Conservation (phyloP, 2,797 vertebrate genomes). For the Rhynchotus rufescens region DNA sequence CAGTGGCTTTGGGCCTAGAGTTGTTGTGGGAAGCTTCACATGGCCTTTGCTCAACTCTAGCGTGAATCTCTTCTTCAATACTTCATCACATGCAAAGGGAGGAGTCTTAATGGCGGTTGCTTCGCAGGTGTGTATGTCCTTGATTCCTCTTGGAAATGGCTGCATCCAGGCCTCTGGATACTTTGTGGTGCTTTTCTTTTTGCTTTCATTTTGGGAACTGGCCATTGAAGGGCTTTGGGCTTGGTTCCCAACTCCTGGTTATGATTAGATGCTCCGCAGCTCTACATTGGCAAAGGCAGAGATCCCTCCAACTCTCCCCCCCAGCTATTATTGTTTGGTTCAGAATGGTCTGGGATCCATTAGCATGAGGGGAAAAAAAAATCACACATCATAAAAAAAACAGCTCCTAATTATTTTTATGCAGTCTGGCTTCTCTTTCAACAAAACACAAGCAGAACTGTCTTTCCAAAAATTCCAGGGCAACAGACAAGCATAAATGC, state of each 20-base stretch:
- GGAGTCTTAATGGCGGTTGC: not conserved
- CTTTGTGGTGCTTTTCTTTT: not conserved
- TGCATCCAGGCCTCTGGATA: not conserved
- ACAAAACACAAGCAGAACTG: conserved; percentile 16
- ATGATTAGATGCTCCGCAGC: conserved; percentile 48
- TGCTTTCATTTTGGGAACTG: not conserved
- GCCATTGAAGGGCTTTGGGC: conserved; percentile 2
- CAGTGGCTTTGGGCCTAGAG: not conserved
- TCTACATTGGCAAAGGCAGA: conserved; percentile 5
- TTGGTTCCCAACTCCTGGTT: conserved; percentile 48
- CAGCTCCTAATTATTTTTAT: conserved; percentile 39
- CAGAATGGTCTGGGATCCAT: conserved; percentile 48
- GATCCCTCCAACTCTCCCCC: not conserved
- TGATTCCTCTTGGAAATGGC: not conserved
- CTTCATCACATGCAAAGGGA: rapidly evolving
- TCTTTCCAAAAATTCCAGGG: conserved; percentile 25
- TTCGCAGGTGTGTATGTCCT: not conserved
- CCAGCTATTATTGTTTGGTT: not conserved
- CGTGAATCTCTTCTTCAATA: not conserved
- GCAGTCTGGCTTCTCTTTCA: conserved; percentile 42
- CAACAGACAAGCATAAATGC: conserved; percentile 1
- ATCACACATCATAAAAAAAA: conserved; percentile 47
- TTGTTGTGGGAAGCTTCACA: not conserved
- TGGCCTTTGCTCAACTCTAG: not conserved
- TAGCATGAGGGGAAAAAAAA: not conserved